Conservation (phyloP, 2,113 vertebrate species). For the Pyxicephalus adspersus region DNA sequence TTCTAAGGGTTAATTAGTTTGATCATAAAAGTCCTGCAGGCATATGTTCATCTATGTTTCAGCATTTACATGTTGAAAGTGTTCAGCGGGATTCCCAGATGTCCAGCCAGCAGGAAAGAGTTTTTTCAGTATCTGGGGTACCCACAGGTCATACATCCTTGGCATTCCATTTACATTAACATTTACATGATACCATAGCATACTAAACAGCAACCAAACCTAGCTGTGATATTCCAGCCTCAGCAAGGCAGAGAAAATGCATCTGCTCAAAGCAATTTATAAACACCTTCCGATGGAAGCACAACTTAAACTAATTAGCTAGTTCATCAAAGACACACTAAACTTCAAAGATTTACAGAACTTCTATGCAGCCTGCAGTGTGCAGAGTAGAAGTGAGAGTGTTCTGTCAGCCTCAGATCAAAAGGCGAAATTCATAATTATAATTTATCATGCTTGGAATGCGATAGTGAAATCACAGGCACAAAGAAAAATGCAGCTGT, state of each 20-base stretch:
- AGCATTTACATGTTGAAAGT: slow-evolving; percentile 55
- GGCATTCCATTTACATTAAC: slow-evolving; percentile 46
- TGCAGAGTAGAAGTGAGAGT: slow-evolving; percentile 33
- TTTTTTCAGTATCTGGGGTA: slow-evolving; percentile 33
- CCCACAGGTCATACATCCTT: slow-evolving; percentile 49
- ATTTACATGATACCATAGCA: slow-evolving; percentile 50
- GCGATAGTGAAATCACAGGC: slow-evolving; percentile 6
- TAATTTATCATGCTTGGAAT: slow-evolving; percentile 41
- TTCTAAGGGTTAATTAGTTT: slow-evolving; percentile 39
- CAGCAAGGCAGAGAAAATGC: slow-evolving; percentile 34
- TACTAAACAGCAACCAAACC: slow-evolving; percentile 15
- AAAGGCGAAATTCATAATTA: slow-evolving; percentile 52
- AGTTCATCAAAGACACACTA: slow-evolving; percentile 50
- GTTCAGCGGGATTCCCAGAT: slow-evolving; percentile 52
- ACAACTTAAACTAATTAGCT: slow-evolving; percentile 55
- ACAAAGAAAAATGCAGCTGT: slow-evolving; percentile 51
- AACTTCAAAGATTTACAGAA: slow-evolving; percentile 53
- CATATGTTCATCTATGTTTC: slow-evolving; percentile 50
- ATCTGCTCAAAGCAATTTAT: slow-evolving; percentile 37
- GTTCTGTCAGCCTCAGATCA: slow-evolving; percentile 50
- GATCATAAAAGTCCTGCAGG: slow-evolving; percentile 38
- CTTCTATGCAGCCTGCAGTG: slow-evolving; percentile 45
- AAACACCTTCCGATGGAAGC: slow-evolving; percentile 53
- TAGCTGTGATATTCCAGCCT: slow-evolving; percentile 31
- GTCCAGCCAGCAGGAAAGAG: slow-evolving; percentile 51